Percentiles rank a stretch among this genome's conserved stretches.
phyloP scores from a whole-genome alignment of 64 coral and sea anemone species.

The Montipora cactus region DNA sequence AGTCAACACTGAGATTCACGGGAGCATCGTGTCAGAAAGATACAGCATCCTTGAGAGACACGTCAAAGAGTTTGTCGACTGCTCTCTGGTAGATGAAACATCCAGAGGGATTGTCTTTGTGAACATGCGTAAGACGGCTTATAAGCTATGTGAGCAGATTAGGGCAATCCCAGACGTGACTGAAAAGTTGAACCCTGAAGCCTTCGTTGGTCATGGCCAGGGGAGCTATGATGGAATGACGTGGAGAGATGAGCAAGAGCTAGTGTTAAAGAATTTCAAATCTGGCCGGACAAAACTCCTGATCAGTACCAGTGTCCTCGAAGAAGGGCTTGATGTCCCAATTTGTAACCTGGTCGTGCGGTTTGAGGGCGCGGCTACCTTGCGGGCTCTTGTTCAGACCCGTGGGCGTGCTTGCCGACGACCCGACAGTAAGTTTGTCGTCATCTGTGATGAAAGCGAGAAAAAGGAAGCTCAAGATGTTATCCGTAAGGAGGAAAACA shows the following conservation, averaged over 20 bases:
- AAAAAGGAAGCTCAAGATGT: constrained; percentile 50
- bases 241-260: constrained; percentile 91
- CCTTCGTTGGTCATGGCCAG: constrained; percentile 85
- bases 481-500: constrained; percentile 66
- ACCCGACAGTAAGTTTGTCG: constrained; percentile 80
- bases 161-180: constrained; percentile 4
- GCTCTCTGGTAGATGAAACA: background rate
- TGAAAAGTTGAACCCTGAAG: constrained; percentile 66
- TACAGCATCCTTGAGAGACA: constrained; percentile 45
- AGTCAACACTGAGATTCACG: background rate
- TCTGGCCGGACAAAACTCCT: constrained; percentile 83
- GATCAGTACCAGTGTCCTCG: constrained; percentile 87
- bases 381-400: constrained; percentile 81
- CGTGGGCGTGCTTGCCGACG: constrained; percentile 84
- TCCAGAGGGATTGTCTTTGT: constrained; percentile 92
- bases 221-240: constrained; percentile 91
- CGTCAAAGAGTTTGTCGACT: constrained; percentile 24
- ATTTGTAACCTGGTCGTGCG: constrained; percentile 91
- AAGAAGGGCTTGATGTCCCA: constrained; percentile 96
- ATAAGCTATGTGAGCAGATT: constrained; percentile 82
- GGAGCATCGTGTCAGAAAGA: background rate
- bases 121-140: constrained; percentile 85
- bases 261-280: constrained; percentile 73
- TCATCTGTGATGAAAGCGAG: constrained; percentile 68
- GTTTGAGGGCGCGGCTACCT: constrained; percentile 70